Evolutionary conservation across 2,113 vertebrate genomes (phyloP).

Genomic region (Chloroceryle aenea): DNA sequence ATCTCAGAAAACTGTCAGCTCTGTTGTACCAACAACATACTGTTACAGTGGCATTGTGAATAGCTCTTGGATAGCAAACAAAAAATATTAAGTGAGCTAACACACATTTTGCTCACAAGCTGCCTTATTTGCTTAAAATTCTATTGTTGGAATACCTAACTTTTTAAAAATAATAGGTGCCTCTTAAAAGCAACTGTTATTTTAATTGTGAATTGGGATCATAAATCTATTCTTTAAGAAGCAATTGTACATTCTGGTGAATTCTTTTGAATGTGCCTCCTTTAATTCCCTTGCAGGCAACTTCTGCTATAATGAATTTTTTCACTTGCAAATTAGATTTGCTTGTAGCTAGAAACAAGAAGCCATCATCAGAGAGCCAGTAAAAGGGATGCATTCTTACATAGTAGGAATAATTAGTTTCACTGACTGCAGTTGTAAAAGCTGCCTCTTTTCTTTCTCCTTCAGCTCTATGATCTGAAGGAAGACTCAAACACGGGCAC

Average conservation of each 20-base stretch:
- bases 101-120: conserved; percentile 54
- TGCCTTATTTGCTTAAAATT: conserved; percentile 34
- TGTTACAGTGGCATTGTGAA: conserved; percentile 62
- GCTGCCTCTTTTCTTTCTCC: conserved; percentile 17
- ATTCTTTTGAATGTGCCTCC: conserved; percentile 46
- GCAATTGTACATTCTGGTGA: conserved; percentile 21
- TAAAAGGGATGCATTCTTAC: conserved; percentile 65
- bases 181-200: conserved; percentile 72
- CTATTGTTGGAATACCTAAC: conserved; percentile 49
- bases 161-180: conserved; percentile 72
- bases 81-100: conserved; percentile 67
- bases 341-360: conserved; percentile 73
- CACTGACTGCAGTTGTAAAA: conserved; percentile 54
- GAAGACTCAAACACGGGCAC: not conserved
- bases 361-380: conserved; percentile 58
- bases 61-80: conserved; percentile 67
- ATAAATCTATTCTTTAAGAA: conserved; percentile 68
- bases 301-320: conserved; percentile 65
- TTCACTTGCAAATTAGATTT: conserved; percentile 80
- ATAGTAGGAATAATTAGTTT: conserved; percentile 68
- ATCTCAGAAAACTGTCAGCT: conserved; percentile 69
- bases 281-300: conserved; percentile 72
- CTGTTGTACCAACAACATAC: conserved; percentile 68
- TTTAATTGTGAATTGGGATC: conserved; percentile 71
- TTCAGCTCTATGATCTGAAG: not conserved